These are phyloP conservation scores for Tautogolabrus adspersus DNA, from an alignment of 2,113 vertebrate species.

Conservation along the genomic window DNA sequence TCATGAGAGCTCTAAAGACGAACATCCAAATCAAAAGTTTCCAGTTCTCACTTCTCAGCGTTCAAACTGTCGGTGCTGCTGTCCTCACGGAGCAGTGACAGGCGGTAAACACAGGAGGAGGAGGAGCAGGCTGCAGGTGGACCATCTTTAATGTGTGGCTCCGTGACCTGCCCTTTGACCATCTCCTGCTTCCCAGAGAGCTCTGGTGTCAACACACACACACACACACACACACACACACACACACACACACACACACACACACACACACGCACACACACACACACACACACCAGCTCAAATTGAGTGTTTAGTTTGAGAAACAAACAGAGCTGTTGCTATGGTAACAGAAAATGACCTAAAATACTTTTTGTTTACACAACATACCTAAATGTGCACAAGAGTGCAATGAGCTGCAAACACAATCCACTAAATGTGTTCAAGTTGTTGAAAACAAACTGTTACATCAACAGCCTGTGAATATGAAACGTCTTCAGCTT, in stretches of 20 bases:
- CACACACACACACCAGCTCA: neutral
- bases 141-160: constrained; percentile 13
- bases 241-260: constrained; percentile 2
- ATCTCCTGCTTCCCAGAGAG: constrained; percentile 26
- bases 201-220: constrained; percentile 28
- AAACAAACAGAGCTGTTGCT: neutral
- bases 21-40: too few relatives aligned
- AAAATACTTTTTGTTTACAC: neutral
- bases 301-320: neutral
- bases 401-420: too few relatives aligned
- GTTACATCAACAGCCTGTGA: too few relatives aligned
- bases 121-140: constrained; percentile 16
- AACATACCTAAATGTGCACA: too few relatives aligned
- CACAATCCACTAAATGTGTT: too few relatives aligned
- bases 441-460: too few relatives aligned
- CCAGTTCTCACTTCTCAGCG: neutral
- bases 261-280: neutral
- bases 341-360: neutral
- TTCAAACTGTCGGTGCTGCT: neutral
- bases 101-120: neutral
- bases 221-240: neutral
- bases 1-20: too few relatives aligned
- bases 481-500: too few relatives aligned
- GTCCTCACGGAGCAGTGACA: neutral
- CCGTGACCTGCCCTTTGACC: constrained; percentile 47